These are phyloP conservation scores for Bombycilla garrulus DNA, from an alignment of 2,113 vertebrate species.

Conservation along the genomic window DNA sequence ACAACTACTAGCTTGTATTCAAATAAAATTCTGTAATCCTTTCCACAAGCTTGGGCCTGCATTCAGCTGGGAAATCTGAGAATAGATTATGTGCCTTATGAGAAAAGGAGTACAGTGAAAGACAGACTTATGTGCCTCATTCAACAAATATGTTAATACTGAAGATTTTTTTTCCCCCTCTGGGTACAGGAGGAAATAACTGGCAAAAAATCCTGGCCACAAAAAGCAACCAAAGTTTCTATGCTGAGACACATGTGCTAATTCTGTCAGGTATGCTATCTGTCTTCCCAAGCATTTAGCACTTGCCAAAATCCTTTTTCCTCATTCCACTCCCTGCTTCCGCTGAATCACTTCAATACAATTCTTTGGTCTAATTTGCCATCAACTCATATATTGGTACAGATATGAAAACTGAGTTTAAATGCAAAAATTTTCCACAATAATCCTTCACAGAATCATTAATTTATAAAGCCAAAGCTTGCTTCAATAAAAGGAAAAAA, in stretches of 20 bases:
- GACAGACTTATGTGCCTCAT: constrained; percentile 16
- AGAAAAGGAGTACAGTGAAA: constrained; percentile 23
- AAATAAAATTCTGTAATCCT: constrained; percentile 61
- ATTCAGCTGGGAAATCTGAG: constrained; percentile 49
- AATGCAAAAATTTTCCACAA: not conserved
- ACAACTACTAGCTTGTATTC: constrained; percentile 8
- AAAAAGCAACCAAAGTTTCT: not conserved
- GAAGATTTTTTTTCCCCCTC: not conserved
- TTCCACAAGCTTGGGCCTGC: constrained; percentile 37
- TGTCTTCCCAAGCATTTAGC: not conserved
- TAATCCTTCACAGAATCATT: not conserved
- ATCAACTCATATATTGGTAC: not conserved
- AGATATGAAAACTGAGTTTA: not conserved
- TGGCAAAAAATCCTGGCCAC: not conserved
- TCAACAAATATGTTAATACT: constrained; percentile 35
- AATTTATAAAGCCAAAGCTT: not conserved
- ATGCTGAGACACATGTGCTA: not conserved
- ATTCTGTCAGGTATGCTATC: not conserved
- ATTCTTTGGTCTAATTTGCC: not conserved
- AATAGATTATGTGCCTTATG: constrained; percentile 11
- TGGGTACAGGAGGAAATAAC: not conserved
- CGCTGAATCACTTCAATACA: not conserved
- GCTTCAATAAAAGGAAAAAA: not conserved
- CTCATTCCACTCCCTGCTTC: not conserved
- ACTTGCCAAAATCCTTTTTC: not conserved